Conservation (phyloP, 2,797 vertebrate genomes). For the Lerista edwardsae region DNA sequence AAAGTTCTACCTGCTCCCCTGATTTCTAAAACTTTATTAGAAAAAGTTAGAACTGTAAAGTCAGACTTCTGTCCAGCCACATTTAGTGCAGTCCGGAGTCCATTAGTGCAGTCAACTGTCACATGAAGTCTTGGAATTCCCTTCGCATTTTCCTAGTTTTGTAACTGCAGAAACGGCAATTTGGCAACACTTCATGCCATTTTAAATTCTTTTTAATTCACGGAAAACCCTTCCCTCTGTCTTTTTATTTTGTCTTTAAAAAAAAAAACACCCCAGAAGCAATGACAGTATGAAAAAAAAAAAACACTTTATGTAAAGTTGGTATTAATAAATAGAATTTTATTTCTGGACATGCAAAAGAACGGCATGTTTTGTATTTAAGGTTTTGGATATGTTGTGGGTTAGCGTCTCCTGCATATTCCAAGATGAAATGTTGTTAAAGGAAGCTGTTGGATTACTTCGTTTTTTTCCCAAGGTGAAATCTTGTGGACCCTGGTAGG, state of each 20-base stretch:
- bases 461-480: not conserved
- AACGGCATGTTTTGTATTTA: conserved; percentile 69
- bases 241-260: not conserved
- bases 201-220: not conserved
- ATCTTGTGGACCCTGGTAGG: too few relatives aligned
- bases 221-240: not conserved
- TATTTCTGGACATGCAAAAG: conserved; percentile 73
- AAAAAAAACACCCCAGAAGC: conserved; percentile 45
- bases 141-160: conserved; percentile 73
- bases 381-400: conserved; percentile 54
- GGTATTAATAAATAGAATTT: conserved; percentile 67
- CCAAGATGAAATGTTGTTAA: not conserved
- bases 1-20: conserved; percentile 70
- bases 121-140: conserved; percentile 70
- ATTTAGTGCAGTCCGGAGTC: conserved; percentile 69
- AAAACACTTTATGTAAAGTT: conserved; percentile 70
- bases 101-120: conserved; percentile 68
- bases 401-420: not conserved
- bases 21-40: conserved; percentile 68
- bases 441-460: not conserved
- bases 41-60: conserved; percentile 44
- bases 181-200: not conserved
- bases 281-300: conserved; percentile 63
- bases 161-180: conserved; percentile 62
- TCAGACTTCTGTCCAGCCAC: conserved; percentile 57